Percentiles rank a stretch among this genome's conserved stretches.
These are phyloP conservation scores for Nephila pilipes DNA, from an alignment of 1,140 invertebrate genomes.

Conservation along the genomic window DNA sequence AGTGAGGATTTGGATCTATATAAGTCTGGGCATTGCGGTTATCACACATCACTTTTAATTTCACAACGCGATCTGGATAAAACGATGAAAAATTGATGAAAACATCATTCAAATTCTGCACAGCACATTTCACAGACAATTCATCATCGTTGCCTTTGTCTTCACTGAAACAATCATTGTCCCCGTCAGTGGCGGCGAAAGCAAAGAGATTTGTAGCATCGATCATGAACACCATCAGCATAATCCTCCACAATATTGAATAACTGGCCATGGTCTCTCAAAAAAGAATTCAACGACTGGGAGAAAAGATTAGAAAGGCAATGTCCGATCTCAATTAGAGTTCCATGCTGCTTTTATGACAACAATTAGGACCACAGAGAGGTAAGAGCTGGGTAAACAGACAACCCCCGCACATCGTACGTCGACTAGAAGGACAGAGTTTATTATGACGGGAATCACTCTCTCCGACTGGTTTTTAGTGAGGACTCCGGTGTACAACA, in stretches of 20 bases:
- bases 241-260: too few species aligned
- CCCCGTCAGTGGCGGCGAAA: not conserved
- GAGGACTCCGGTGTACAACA: slow-evolving; percentile 12
- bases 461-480: not conserved
- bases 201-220: not conserved
- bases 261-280: not conserved
- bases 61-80: slow-evolving; percentile 72
- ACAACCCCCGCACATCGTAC: not conserved
- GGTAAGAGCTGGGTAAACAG: not conserved
- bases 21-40: slow-evolving; percentile 64
- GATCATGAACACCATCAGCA: not conserved
- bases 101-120: slow-evolving; percentile 75
- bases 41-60: slow-evolving; percentile 77
- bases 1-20: slow-evolving; percentile 80
- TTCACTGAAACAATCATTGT: slow-evolving; percentile 28
- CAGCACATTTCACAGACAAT: slow-evolving; percentile 72
- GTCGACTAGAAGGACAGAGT: slow-evolving; percentile 17
- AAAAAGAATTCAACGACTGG: not conserved
- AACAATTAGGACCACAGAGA: not conserved
- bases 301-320: not conserved
- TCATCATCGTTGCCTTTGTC: not conserved
- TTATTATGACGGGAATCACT: not conserved
- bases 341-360: not conserved
- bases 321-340: not conserved
- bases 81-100: slow-evolving; percentile 78